These are phyloP conservation scores for Bradypus variegatus DNA, from an alignment of 2,797 vertebrate genomes.

Conservation along the genomic window DNA sequence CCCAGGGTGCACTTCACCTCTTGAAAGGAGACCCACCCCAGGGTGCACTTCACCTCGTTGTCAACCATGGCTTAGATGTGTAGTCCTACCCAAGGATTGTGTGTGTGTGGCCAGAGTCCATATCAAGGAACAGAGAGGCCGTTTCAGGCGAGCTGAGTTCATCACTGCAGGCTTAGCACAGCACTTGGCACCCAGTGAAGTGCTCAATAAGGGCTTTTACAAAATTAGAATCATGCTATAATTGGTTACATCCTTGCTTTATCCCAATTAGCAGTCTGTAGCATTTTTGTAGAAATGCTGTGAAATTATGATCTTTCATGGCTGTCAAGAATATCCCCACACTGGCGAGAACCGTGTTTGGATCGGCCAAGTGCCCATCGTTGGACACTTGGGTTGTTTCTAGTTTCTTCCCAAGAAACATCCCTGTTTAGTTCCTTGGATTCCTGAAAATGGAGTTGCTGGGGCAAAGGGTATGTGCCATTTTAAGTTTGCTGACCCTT, in stretches of 20 bases:
- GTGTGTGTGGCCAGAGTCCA: neutral
- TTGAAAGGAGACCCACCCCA: neutral
- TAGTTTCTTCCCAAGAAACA: neutral
- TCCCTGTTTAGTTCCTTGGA: neutral
- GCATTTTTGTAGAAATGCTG: slow-evolving; percentile 23
- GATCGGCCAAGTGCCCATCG: neutral
- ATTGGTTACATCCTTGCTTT: slow-evolving; percentile 33
- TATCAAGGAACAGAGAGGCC: slow-evolving; percentile 18
- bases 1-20: no score
- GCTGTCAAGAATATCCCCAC: slow-evolving; percentile 17
- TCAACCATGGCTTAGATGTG: neutral
- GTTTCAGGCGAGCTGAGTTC: neutral
- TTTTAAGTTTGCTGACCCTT: slow-evolving; percentile 36
- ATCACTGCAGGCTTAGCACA: slow-evolving; percentile 15
- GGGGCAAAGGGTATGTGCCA: neutral
- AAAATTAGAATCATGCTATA: slow-evolving; percentile 18
- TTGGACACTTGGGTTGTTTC: neutral
- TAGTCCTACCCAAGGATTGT: neutral
- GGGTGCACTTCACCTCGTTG: neutral
- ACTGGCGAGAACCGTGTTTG: slow-evolving; percentile 21
- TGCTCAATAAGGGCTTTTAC: neutral
- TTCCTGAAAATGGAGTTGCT: slow-evolving; percentile 20
- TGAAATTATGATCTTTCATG: slow-evolving; percentile 10
- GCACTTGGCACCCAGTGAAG: neutral
- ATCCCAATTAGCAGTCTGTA: slow-evolving; percentile 13